Conservation (phyloP, 2,888 invertebrate genomes). For the Uropetala carovei region DNA sequence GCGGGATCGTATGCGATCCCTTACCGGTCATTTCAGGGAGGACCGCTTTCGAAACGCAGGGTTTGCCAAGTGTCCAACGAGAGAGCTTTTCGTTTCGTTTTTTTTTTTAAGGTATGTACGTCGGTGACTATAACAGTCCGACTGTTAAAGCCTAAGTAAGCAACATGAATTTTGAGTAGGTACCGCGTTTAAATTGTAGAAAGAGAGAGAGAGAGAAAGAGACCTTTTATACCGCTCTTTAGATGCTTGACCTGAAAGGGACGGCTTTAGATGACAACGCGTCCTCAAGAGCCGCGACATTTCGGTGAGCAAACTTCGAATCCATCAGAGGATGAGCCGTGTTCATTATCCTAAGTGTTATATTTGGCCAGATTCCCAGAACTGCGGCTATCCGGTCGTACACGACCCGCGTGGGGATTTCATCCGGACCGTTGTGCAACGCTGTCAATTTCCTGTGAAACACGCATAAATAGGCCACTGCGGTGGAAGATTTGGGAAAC, state of each 20-base stretch:
- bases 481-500: no score
- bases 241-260: not conserved
- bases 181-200: not conserved
- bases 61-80: no score
- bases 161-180: not conserved
- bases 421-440: not conserved
- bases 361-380: not conserved
- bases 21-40: no score
- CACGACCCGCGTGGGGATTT: not conserved
- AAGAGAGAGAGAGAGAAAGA: not conserved
- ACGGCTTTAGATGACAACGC: not conserved
- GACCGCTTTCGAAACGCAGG: no score
- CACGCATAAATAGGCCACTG: not conserved
- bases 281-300: not conserved
- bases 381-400: not conserved
- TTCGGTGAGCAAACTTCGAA: not conserved
- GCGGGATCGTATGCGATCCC: no score
- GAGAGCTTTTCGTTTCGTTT: no score
- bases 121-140: no score
- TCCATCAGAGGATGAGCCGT: not conserved
- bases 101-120: no score
- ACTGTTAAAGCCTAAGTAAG: no score
- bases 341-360: constrained; percentile 24
- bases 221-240: not conserved
- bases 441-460: not conserved